Evolutionary conservation across 2,797 vertebrate species (phyloP), one percentile per base, ranked within the genome.

Genomic region (Lithobates pipiens): DNA sequence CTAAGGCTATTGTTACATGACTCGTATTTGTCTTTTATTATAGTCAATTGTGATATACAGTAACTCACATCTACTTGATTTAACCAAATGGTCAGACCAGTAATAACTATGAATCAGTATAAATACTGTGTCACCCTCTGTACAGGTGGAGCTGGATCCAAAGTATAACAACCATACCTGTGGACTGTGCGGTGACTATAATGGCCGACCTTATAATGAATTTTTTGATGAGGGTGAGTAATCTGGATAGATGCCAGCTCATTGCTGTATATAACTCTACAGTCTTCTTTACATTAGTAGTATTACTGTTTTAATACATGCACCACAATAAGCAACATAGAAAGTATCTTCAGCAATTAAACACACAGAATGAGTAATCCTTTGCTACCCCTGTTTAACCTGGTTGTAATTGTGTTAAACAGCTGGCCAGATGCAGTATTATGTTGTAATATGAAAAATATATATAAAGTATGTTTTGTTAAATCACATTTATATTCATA

Each of bases 121-220:
- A 21, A 72, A 10, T 72, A 39, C 4, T 50, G 5, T 11, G 61
- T 73, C 13, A 3, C 76, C 1, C 76, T 9, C 83, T 83, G 77
- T 46, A 39, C 88, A 98, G 97, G 91, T 99, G 89, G 98, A 99
- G 88, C 90, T 99, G 89, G 96, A 98, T 88, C 69, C 73, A 34
- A 96, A 94, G 63, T 99, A 95, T 90, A 91, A 80, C 18, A 97
- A 97, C 90, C 90, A 85, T 23, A 99, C 97, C 4, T 99, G 97
- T 88, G 98, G 98, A 78, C 95, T 99, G 81, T 99, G 98, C 83
- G 98, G 98, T 34, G 98, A 99, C 93, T 99, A 96, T 92, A 99
- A 98, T 5, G 96, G 97, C 18, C 54, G 95, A 89, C 88, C 92
- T 32, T 91, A 95, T 84, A 90, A 95, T 3, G 98, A 99, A 88